Conservation (phyloP, 1,140 invertebrate species). For the Lepidurus arcticus region DNA sequence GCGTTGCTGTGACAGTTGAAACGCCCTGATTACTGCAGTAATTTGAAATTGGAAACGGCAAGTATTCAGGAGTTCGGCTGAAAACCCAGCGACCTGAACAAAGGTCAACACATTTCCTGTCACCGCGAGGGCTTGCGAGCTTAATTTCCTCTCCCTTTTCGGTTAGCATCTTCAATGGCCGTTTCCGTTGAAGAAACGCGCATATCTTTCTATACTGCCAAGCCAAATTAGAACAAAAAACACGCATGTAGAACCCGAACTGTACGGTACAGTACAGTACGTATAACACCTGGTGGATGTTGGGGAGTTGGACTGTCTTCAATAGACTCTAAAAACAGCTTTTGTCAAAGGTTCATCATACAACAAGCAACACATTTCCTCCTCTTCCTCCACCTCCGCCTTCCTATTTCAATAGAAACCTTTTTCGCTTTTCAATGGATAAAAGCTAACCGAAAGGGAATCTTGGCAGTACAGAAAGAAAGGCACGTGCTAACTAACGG, state of each 20-base stretch:
- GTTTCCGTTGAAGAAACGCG: no score
- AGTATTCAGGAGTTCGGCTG: not conserved
- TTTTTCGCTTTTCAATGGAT: not conserved
- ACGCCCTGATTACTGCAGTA: conserved; percentile 14
- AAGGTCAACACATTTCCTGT: conserved; percentile 21
- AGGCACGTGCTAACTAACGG: conserved; percentile 17
- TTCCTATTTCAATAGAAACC: not conserved
- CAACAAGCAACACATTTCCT: not conserved
- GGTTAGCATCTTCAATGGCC: not conserved
- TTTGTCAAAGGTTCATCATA: conserved; percentile 12
- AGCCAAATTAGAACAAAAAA: not conserved
- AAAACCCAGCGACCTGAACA: conserved; percentile 10
- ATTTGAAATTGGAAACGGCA: conserved; percentile 3
- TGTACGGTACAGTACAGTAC: not conserved
- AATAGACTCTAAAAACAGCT: not conserved
- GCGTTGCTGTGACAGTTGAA: conserved; percentile 13
- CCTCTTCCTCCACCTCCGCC: not conserved
- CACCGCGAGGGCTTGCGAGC: not conserved
- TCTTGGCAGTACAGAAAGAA: not conserved
- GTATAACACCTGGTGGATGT: not conserved
- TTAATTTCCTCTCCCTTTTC: not conserved
- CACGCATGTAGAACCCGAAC: not conserved
- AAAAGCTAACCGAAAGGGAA: conserved; percentile 4
- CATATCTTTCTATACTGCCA: no score
- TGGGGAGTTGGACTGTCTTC: not conserved